Evolutionary conservation across 1,140 invertebrate genomes (phyloP), one percentile per base, ranked within the genome.

Genomic region (Drosophila triauraria): DNA sequence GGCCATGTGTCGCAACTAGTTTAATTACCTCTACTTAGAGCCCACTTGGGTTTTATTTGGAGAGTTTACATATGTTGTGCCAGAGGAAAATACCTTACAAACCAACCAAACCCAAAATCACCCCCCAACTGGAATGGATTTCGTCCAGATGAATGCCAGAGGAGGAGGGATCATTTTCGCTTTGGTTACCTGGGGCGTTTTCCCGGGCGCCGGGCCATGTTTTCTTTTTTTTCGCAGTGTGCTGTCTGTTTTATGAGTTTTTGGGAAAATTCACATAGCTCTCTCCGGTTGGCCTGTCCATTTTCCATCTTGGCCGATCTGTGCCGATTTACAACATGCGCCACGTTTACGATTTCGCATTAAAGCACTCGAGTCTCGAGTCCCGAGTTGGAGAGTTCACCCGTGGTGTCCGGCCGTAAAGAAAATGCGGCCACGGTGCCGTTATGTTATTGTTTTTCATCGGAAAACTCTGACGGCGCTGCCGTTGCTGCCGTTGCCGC

Each of bases 261-360:
- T 58, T 48, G 38, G 69, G 46, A 72, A 72, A 69, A 71, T 9
- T 69, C 38, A 9, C 15, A 32, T 43, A 17, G 23, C 2, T 2
- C 10, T 51, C 30, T 69, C 63, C 23, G 54, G 53, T n/a, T 51
- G 42, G 20, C 23, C 48, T 30, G 30, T 12, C 43, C 57, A 53
- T 58, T 72, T 78, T 46, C 42, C 57, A 43, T 70, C 53, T 46
- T 74, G 57, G 32, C 17, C 27, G n/a, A 30, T 30, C 25, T 30
- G 25, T 50, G 63, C 47, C 80, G 68, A 77, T 75, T 90, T 90
- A 88, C 78, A 74, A 51, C 86, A 79, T 90, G 85, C 82, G 85
- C 85, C 85, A 88, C 84, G 68, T 85, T 90, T 81, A 85, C 78
- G 78, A 75, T 81, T 63, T 78, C 54, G 68, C 65, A 54, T 68